A percentile compares a stretch with the other conserved stretches of the same genome.
These are phyloP conservation scores for Drosophila imparisetae DNA, from an alignment of 2,888 invertebrate species.

Conservation along the genomic window DNA sequence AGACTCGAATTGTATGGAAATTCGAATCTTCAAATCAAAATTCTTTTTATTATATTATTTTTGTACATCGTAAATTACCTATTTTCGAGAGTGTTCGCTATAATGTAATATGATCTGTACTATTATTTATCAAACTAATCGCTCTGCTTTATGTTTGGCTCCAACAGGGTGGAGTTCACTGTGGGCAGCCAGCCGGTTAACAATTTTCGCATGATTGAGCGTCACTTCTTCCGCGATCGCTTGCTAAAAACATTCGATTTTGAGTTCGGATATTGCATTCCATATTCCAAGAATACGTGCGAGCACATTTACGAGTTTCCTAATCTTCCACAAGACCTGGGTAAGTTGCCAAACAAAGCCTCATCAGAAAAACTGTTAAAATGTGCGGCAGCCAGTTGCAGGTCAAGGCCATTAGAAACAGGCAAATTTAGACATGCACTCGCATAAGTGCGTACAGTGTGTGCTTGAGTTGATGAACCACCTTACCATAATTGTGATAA, in stretches of 20 bases:
- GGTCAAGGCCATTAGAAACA: constrained; percentile 18
- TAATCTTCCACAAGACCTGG: constrained; percentile 91
- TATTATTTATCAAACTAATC: not conserved
- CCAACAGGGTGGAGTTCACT: constrained; percentile 96
- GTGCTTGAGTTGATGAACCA: not conserved
- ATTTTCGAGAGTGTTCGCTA: not conserved
- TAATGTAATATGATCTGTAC: constrained; percentile 1
- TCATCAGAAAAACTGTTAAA: not conserved
- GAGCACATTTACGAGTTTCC: constrained; percentile 99
- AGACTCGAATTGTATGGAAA: too few relatives aligned
- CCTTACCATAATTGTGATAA: not conserved
- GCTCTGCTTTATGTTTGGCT: too few relatives aligned
- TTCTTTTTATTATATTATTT: too few relatives aligned
- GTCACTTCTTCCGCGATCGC: constrained; percentile 97
- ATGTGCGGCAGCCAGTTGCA: constrained; percentile 10
- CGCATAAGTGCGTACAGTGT: constrained; percentile 9
- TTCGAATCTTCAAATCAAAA: too few relatives aligned
- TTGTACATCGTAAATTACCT: not conserved
- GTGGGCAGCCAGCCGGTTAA: constrained; percentile 96
- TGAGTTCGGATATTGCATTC: constrained; percentile 99
- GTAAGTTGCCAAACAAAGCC: constrained; percentile 86
- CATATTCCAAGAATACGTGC: constrained; percentile 98
- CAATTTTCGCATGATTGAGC: constrained; percentile 99
- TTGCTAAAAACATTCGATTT: constrained; percentile 99
- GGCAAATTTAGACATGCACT: not conserved